Percentiles rank a stretch among this genome's conserved stretches.
Conservation (phyloP, 2,797 vertebrate species). For the Ctenopoma kingsleyae region DNA sequence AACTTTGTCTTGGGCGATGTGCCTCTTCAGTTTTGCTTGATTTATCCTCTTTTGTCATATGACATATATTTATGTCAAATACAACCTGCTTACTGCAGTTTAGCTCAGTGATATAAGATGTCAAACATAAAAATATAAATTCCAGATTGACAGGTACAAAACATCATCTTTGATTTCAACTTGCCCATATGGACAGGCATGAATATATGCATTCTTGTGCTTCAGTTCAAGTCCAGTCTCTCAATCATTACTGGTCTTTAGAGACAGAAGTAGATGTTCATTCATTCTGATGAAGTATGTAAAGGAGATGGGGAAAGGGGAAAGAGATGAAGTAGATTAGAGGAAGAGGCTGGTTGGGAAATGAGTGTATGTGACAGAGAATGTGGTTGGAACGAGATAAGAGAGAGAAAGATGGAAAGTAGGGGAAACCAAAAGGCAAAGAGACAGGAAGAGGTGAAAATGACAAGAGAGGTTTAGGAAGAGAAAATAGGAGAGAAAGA, state of each 20-base stretch:
- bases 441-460: neutral
- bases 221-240: slow-evolving; percentile 23
- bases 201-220: slow-evolving; percentile 28
- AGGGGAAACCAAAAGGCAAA: neutral
- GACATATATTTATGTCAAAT: neutral
- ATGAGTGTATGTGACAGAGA: slow-evolving; percentile 1
- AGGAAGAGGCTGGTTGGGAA: slow-evolving; percentile 8
- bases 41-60: slow-evolving; percentile 11
- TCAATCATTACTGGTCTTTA: slow-evolving; percentile 25
- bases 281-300: slow-evolving; percentile 3
- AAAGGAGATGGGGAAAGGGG: neutral
- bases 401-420: neutral
- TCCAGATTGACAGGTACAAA: neutral
- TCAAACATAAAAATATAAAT: neutral
- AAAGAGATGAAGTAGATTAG: slow-evolving; percentile 18
- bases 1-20: slow-evolving; percentile 6
- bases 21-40: neutral
- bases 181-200: slow-evolving; percentile 5
- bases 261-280: slow-evolving; percentile 46
- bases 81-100: neutral
- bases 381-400: slow-evolving; percentile 10
- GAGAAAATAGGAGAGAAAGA: neutral
- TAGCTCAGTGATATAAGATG: neutral
- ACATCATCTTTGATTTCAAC: slow-evolving; percentile 13
- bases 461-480: no score